phyloP scores from a whole-genome alignment of 2,888 invertebrate genomes.

The Mimachlamys varia region DNA sequence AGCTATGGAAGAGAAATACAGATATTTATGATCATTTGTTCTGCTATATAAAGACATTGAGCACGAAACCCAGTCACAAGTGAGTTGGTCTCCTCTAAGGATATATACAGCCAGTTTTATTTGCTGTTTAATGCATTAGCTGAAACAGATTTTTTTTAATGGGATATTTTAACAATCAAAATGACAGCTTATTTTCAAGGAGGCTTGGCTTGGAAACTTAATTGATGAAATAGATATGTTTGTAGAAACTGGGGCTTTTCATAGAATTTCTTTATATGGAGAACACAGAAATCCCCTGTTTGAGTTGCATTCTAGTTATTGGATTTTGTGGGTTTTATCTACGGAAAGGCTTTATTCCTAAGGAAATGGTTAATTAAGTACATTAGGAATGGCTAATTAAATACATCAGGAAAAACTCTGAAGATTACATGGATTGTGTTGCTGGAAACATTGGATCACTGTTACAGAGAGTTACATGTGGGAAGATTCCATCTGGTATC shows the following conservation, averaged over 20 bases:
- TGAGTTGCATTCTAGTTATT: not conserved
- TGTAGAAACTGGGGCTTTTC: not conserved
- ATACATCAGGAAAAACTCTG: not conserved
- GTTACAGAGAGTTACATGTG: not conserved
- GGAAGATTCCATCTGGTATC: not conserved
- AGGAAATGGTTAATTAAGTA: slow-evolving; percentile 33
- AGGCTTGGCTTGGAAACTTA: not conserved
- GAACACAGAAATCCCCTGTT: not conserved
- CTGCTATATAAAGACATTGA: too few species aligned
- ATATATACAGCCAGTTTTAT: not conserved
- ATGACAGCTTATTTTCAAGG: not conserved
- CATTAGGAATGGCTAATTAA: slow-evolving; percentile 31
- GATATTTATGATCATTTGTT: too few species aligned
- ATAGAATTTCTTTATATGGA: not conserved
- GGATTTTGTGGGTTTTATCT: slow-evolving; percentile 8
- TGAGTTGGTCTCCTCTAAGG: too few species aligned
- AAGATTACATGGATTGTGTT: not conserved
- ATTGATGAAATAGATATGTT: not conserved
- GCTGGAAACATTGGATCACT: not conserved
- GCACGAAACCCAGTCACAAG: too few species aligned
- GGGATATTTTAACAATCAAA: not conserved
- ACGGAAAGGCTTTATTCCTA: not conserved
- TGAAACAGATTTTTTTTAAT: not conserved
- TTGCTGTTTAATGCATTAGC: not conserved
- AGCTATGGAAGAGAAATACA: too few species aligned